Base-by-base conservation (phyloP, 2,888 invertebrate genomes). In the Andrena chrysosceles region DNA sequence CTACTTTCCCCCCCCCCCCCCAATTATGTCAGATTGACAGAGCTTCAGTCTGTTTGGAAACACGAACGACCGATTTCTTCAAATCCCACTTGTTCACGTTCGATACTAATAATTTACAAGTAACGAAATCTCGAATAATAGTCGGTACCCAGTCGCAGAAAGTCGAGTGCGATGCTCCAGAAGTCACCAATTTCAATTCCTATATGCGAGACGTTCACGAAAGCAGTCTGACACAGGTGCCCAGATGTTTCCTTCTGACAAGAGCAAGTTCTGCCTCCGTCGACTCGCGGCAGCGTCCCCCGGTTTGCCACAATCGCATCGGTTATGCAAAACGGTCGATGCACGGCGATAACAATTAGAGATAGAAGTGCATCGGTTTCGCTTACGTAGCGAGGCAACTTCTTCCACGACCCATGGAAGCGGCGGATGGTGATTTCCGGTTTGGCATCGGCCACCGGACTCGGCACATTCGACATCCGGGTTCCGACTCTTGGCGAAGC, bases 401-500 rank as follows among this genome's bases (percentile, higher is more conserved):
- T 81, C 69, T 66, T 75, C 73, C 54, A 59, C 67, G 64, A 48
- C 59, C 72, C 73, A 69, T 35, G 75, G 67, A 63, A 56, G 64
- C 66, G 77, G 76, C 69, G 74, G 87, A 82, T 75, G 90, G 87
- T 89, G 88, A 89, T 90, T 91, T 91, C 92, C 92, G 91, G 86
- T 86, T 91, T 92, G 91, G 92, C 92, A 91, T 77, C 70, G 85
- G 20, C 60, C 70, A 69, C 84, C 81, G 86, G 80, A 80, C 83
- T 81, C 84, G 83, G 77, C 87, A 87, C 87, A 88, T 87, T 89
- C 85, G 81, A 73, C 77, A 66, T 83, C 64, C 86, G 81, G 81
- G 69, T 84, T 83, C 84, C 86, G 62, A 49, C 77, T 86, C 84
- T 91, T 92, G 92, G 92, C 91, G 81, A 64, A 31, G 89, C 89